Base-by-base conservation (phyloP, 2,888 invertebrate genomes). In the Macroteleia sp. region DNA sequence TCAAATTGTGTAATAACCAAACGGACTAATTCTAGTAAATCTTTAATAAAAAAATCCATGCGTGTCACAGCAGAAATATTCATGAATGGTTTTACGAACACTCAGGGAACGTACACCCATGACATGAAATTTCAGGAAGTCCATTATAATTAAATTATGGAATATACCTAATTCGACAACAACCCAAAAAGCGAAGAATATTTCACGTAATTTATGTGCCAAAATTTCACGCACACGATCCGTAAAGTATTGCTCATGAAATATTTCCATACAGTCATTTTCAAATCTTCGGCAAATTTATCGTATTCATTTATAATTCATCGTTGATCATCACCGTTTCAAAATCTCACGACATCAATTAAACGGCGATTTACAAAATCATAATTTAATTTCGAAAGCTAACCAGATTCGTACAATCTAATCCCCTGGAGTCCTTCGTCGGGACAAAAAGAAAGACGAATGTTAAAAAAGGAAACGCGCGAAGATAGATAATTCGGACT, bases 261-360 rank as follows among this genome's bases (percentile, higher is more conserved):
- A 61, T 44, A 61, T 70, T 50, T 70, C 36, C 44, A 30, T 36
- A n/a, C n/a, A 36, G 62, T 62, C 71, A n/a, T n/a, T n/a, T 62
- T 71, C 54, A 36, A 61, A 42, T 41, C 20, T 20, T 5, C 36
- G 28, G 36, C 16, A 36, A 56, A 57, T 73, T 64, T 73, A 73
- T 42, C 42, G 41, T 56, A 25, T 42, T 73, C 62, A 71, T n/a
- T 71, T 73, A 64, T 64, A 46, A 64, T 64, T 73, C 73, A 62
- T 62, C 71, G 54, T 73, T 73, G 57, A 73, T 64, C 64, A 64
- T 73, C 73, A 57, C 73, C 64, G 16, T 57, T 73, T 73, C 73
- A 64, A 50, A 62, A 73, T 73, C 73, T 64, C 64, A 41, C 64
- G 74, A 74, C 74, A 66, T 67, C 67, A 75, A 75, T 75, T 75